Evolutionary conservation across 2,113 vertebrate genomes (phyloP), one percentile per base, ranked within the genome.

Genomic region (Myrmecobius fasciatus): DNA sequence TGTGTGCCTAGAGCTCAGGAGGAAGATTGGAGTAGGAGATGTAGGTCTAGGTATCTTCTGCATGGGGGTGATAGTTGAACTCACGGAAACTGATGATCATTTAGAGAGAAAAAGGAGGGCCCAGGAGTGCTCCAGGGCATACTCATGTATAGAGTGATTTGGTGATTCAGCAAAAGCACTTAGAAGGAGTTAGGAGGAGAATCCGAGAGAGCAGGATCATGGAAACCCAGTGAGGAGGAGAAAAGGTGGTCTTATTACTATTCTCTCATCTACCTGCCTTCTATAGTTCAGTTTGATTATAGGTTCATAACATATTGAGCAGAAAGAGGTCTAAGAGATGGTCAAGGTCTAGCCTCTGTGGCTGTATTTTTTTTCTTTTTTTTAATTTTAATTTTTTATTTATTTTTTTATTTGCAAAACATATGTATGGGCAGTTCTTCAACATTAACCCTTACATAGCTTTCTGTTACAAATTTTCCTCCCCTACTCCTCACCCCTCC

Each of bases 351-450:
- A 67, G 7, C 12, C 11, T 67, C 28, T 36, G 3, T 60, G 10
- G 26, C 12, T 92, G 47, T 28, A 28, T 53, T 92, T 31, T 92
- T n/a, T 60, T 51, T 89, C 25, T 96, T 28, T n/a, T 95, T 26
- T 83, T n/a, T n/a, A n/a, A n/a, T n/a, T n/a, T n/a, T n/a, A n/a
- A n/a, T n/a, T n/a, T n/a, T n/a, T n/a, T n/a, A n/a, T n/a, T n/a
- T n/a, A n/a, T n/a, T n/a, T n/a, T n/a, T n/a, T n/a, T n/a, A n/a
- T n/a, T n/a, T n/a, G n/a, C n/a, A n/a, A n/a, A n/a, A n/a, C n/a
- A n/a, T n/a, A n/a, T n/a, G n/a, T n/a, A n/a, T n/a, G n/a, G n/a
- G n/a, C n/a, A n/a, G n/a, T n/a, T n/a, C n/a, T n/a, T n/a, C n/a
- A n/a, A n/a, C n/a, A n/a, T n/a, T n/a, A n/a, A n/a, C n/a, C n/a